Evolutionary conservation across 2,888 invertebrate species (phyloP).

Genomic region (Druceiella hillmani): DNA sequence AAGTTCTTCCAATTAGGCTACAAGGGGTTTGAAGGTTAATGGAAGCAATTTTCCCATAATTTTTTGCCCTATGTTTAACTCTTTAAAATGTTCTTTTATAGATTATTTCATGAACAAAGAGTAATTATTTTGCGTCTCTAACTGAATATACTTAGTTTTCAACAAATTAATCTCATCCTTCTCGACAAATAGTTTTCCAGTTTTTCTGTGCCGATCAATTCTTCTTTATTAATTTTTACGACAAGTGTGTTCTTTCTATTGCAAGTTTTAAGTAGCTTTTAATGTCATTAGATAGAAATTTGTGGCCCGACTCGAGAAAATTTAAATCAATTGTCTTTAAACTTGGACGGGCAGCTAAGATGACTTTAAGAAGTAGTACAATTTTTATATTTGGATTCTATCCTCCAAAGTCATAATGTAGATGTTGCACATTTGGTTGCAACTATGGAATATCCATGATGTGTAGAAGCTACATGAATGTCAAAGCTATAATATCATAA

Average conservation of each 20-base stretch:
- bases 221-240: conserved; percentile 6
- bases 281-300: no score
- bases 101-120: conserved; percentile 10
- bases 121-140: conserved; percentile 8
- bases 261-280: conserved; percentile 14
- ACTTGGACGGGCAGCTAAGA: no score
- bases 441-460: conserved; percentile 8
- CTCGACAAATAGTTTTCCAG: conserved; percentile 11
- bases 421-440: no score
- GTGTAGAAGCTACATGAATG: conserved; percentile 7
- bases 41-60: not conserved
- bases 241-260: conserved; percentile 8
- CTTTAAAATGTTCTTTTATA: conserved; percentile 2
- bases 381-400: no score
- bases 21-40: not conserved
- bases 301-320: no score
- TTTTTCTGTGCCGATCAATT: conserved; percentile 8
- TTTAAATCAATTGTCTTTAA: no score
- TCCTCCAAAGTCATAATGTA: no score
- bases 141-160: conserved; percentile 8
- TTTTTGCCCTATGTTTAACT: not conserved
- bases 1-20: not conserved
- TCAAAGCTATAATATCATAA: conserved; percentile 8
- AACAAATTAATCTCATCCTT: conserved; percentile 13
- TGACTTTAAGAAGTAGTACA: no score